These are phyloP conservation scores for Oxystoma pomonae DNA, from an alignment of 2,888 invertebrate genomes.

Conservation along the genomic window DNA sequence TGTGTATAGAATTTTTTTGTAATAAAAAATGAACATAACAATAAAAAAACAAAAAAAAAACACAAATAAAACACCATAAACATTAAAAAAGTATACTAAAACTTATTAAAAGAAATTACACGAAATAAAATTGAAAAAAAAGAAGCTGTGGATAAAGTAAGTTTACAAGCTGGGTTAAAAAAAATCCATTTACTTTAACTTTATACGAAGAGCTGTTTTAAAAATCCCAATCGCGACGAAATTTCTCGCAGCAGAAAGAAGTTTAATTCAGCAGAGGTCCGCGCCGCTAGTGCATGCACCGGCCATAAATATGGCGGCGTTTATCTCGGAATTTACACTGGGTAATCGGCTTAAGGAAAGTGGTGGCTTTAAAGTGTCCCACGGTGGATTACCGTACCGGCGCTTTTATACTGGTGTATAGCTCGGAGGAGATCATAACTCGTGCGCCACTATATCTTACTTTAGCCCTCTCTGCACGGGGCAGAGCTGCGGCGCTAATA, in stretches of 20 bases:
- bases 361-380: constrained; percentile 49
- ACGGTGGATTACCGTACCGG: constrained; percentile 41
- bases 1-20: no score
- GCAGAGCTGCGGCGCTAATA: no score
- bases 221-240: not conserved
- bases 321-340: constrained; percentile 48
- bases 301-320: constrained; percentile 50
- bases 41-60: no score
- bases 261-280: not conserved
- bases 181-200: no score
- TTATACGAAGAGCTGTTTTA: no score
- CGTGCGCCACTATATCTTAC: not conserved
- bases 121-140: no score
- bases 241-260: constrained; percentile 6
- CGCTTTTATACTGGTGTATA: not conserved
- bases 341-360: constrained; percentile 52
- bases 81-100: no score
- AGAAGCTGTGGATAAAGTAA: no score
- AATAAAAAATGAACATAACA: no score
- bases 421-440: not conserved
- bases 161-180: no score
- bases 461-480: not conserved
- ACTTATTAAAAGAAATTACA: no score
- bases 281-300: constrained; percentile 40
- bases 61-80: no score